phyloP scores from a whole-genome alignment of 1,140 invertebrate species.

The Trachymyrmex cornetzi region DNA sequence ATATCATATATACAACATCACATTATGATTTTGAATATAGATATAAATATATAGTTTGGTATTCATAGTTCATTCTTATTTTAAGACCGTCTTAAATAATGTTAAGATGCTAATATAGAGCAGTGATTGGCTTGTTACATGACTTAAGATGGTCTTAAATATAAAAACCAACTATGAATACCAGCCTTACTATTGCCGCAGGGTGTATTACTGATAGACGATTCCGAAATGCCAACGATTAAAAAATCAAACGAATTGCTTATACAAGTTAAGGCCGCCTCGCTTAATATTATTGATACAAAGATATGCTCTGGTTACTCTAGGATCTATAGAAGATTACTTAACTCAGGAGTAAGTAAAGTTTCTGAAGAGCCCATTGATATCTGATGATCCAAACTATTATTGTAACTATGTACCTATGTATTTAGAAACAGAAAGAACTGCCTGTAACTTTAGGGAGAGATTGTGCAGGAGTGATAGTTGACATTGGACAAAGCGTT shows the following conservation, averaged over 20 bases:
- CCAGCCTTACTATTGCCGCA: conserved; percentile 68
- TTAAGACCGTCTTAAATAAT: no score
- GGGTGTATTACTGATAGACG: conserved; percentile 88
- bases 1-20: conserved; percentile 51
- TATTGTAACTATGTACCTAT: conserved; percentile 9
- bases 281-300: conserved; percentile 89
- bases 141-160: no score
- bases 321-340: conserved; percentile 86
- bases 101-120: no score
- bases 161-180: no score
- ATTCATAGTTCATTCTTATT: no score
- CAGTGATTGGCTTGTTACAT: no score
- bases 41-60: background rate
- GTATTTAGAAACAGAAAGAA: conserved; percentile 80
- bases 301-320: conserved; percentile 90
- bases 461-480: conserved; percentile 90
- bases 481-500: conserved; percentile 89
- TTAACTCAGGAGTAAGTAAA: conserved; percentile 87
- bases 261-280: conserved; percentile 89
- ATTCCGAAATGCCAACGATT: conserved; percentile 87
- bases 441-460: conserved; percentile 90
- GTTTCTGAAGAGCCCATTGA: background rate
- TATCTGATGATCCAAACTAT: background rate
- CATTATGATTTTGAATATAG: conserved; percentile 37
- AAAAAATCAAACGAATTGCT: conserved; percentile 88